Evolutionary conservation across 1,140 invertebrate genomes (phyloP).

Genomic region (Drosophila ohnishii): DNA sequence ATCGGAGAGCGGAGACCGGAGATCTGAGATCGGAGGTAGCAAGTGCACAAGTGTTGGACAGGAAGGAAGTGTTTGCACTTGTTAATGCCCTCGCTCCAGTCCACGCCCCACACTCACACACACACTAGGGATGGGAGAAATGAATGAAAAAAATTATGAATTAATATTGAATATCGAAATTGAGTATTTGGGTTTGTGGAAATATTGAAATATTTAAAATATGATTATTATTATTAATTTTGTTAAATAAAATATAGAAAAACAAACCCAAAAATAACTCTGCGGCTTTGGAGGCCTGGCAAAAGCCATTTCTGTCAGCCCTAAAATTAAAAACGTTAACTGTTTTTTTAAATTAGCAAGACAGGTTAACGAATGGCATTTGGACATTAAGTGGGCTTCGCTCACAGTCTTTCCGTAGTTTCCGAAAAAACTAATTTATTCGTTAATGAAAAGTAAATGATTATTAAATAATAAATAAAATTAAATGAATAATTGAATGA

Average conservation of each 20-base stretch:
- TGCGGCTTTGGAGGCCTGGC: background rate
- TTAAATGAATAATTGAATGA: too few species aligned
- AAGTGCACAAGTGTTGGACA: slow-evolving; percentile 16
- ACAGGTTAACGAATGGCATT: background rate
- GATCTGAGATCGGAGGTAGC: slow-evolving; percentile 3
- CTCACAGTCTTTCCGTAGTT: background rate
- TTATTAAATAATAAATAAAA: too few species aligned
- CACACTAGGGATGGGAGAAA: background rate
- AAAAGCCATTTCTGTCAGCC: slow-evolving; percentile 2
- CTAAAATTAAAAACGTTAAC: slow-evolving; percentile 1
- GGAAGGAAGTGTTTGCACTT: slow-evolving; percentile 51
- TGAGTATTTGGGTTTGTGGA: background rate
- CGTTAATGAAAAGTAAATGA: too few species aligned
- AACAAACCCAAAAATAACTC: too few species aligned
- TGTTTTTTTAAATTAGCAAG: slow-evolving; percentile 8
- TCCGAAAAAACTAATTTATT: background rate
- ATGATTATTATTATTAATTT: too few species aligned
- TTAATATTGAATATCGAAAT: background rate
- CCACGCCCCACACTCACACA: slow-evolving; percentile 6
- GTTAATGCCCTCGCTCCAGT: slow-evolving; percentile 30
- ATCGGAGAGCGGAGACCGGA: slow-evolving; percentile 10
- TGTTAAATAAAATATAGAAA: too few species aligned
- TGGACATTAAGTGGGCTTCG: background rate
- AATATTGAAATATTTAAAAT: background rate
- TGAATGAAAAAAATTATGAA: background rate